Evolutionary conservation across 2,113 vertebrate species (phyloP).

Genomic region (Ptyas mucosa): DNA sequence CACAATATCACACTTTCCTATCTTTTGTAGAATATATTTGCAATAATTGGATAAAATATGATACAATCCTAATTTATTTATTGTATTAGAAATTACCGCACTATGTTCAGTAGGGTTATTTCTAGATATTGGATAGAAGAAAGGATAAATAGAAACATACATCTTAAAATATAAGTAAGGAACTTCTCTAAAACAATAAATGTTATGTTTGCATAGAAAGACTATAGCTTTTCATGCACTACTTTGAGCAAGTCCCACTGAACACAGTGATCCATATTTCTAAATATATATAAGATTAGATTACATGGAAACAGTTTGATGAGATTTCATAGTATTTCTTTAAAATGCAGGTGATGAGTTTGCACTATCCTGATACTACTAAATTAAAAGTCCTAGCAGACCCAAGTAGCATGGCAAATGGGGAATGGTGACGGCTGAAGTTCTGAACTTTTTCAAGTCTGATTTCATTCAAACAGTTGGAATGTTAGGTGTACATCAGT

Average conservation of each 20-base stretch:
- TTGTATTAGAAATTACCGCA: neutral
- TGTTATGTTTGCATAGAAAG: neutral
- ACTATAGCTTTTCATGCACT: neutral
- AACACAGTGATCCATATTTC: neutral
- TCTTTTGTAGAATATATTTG: neutral
- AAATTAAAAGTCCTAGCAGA: neutral
- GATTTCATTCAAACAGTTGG: neutral
- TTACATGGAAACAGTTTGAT: neutral
- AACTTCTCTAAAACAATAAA: neutral
- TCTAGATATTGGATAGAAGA: neutral
- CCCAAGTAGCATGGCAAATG: neutral
- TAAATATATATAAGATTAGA: neutral
- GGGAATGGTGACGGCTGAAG: neutral
- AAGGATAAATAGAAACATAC: neutral
- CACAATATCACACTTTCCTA: neutral
- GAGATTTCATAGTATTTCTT: neutral
- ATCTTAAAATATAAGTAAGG: neutral
- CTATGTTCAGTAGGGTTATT: neutral
- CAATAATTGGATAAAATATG: neutral
- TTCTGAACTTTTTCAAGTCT: neutral
- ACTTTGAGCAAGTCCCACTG: neutral
- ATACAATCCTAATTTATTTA: neutral
- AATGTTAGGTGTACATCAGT: too few relatives aligned
- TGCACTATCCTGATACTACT: neutral
- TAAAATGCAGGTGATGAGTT: neutral